A percentile compares a stretch with the other conserved stretches of the same genome.
phyloP scores from a whole-genome alignment of 2,888 invertebrate species.

The Lissonota sp. region DNA sequence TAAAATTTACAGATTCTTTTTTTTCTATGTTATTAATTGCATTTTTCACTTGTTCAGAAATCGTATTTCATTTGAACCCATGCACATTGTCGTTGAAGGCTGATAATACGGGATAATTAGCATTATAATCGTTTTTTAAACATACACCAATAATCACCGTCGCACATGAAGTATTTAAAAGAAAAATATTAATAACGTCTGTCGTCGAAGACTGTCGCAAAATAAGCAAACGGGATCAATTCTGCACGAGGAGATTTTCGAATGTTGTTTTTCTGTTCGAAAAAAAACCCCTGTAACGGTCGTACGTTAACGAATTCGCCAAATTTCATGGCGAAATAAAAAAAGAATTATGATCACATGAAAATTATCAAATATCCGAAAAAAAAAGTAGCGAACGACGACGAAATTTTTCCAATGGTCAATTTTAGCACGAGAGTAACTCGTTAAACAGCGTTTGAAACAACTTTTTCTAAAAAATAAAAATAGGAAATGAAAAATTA shows the following conservation, averaged over 20 bases:
- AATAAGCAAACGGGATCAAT: conserved; percentile 78
- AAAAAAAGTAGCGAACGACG: conserved; percentile 61
- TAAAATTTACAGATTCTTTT: no score
- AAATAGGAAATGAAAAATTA: no score
- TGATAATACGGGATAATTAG: conserved; percentile 15
- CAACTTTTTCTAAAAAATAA: conserved; percentile 70
- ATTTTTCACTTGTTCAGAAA: no score
- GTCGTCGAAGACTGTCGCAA: conserved; percentile 71
- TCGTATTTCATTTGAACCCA: no score
- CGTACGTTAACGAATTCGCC: neutral
- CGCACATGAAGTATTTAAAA: neutral
- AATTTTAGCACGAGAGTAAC: conserved; percentile 60
- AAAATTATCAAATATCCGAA: conserved; percentile 13
- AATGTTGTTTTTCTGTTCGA: conserved; percentile 4
- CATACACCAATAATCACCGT: neutral
- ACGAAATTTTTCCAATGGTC: conserved; percentile 68
- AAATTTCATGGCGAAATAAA: neutral
- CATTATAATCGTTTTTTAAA: neutral
- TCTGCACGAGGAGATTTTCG: conserved; percentile 60
- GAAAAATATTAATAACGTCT: conserved; percentile 63
- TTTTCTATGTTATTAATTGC: no score
- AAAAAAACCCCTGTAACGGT: conserved; percentile 4
- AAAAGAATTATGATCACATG: neutral
- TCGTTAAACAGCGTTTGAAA: conserved; percentile 34
- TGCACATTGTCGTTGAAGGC: no score